These are phyloP conservation scores for Rhyacophila evoluta DNA, from an alignment of 2,888 invertebrate species.

Conservation along the genomic window DNA sequence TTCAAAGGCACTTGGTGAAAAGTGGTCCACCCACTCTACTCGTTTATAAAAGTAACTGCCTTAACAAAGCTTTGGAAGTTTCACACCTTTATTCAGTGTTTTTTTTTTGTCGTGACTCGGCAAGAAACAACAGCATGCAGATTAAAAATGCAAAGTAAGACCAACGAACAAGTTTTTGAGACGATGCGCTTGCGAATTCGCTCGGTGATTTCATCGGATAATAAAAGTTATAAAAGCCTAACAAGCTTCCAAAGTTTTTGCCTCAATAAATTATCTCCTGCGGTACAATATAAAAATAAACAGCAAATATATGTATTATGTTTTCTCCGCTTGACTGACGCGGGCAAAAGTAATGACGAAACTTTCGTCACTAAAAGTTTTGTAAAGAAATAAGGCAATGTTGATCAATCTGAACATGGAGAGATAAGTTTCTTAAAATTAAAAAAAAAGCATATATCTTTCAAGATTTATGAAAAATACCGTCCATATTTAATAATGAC, in stretches of 20 bases:
- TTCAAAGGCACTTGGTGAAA: slow-evolving; percentile 18
- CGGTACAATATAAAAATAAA: slow-evolving; percentile 6
- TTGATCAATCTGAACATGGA: background rate
- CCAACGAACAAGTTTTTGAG: background rate
- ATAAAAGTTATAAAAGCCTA: slow-evolving; percentile 31
- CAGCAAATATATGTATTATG: background rate
- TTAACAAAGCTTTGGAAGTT: slow-evolving; percentile 19
- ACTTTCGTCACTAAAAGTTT: background rate
- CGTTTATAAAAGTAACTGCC: slow-evolving; percentile 22
- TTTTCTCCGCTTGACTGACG: background rate
- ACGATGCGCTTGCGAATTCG: slow-evolving; percentile 26
- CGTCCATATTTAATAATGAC: too few species aligned
- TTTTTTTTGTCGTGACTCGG: slow-evolving; percentile 25
- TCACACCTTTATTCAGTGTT: slow-evolving; percentile 23
- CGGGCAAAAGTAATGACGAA: background rate
- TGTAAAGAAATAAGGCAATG: background rate
- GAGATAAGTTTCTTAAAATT: background rate
- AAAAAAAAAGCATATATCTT: too few species aligned
- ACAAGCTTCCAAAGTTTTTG: background rate
- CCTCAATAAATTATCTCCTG: slow-evolving; percentile 17
- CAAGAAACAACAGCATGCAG: slow-evolving; percentile 30
- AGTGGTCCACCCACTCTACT: slow-evolving; percentile 10
- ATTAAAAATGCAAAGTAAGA: slow-evolving; percentile 39
- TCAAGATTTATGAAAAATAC: too few species aligned
- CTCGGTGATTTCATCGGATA: slow-evolving; percentile 19